Conservation (phyloP, 2,888 invertebrate species). For the Netelia fuscicornis region DNA sequence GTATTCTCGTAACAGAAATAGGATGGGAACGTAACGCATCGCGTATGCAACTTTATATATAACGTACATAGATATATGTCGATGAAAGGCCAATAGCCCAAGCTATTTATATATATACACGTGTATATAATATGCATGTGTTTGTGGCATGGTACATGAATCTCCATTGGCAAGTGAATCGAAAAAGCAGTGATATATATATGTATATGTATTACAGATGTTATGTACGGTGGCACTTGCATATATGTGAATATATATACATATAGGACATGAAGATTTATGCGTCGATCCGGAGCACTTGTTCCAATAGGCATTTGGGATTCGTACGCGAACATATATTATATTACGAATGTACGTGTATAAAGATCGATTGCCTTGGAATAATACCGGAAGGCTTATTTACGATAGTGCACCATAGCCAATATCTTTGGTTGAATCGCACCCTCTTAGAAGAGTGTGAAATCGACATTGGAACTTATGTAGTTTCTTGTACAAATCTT, state of each 20-base stretch:
- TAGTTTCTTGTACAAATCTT: too few species aligned
- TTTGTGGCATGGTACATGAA: neutral
- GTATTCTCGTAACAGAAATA: neutral
- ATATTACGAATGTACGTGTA: conserved; percentile 14
- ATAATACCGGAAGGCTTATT: too few species aligned
- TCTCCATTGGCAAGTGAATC: too few species aligned
- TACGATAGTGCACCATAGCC: too few species aligned
- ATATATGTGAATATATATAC: neutral
- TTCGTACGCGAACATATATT: neutral
- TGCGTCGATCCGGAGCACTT: conserved; percentile 30
- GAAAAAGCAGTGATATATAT: too few species aligned
- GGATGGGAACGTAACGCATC: neutral
- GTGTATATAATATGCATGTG: neutral
- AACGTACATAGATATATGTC: neutral
- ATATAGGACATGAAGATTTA: conserved; percentile 38
- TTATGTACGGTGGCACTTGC: neutral
- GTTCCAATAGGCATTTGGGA: conserved; percentile 18
- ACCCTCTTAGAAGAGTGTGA: too few species aligned
- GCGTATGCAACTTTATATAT: neutral
- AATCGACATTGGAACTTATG: too few species aligned
- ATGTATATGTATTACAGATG: neutral
- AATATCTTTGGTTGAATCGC: too few species aligned
- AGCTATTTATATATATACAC: neutral
- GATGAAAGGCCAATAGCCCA: conserved; percentile 19
- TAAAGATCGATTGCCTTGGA: conserved; percentile 5